Evolutionary conservation across 2,113 vertebrate genomes (phyloP).

Genomic region (Ellobius talpinus): DNA sequence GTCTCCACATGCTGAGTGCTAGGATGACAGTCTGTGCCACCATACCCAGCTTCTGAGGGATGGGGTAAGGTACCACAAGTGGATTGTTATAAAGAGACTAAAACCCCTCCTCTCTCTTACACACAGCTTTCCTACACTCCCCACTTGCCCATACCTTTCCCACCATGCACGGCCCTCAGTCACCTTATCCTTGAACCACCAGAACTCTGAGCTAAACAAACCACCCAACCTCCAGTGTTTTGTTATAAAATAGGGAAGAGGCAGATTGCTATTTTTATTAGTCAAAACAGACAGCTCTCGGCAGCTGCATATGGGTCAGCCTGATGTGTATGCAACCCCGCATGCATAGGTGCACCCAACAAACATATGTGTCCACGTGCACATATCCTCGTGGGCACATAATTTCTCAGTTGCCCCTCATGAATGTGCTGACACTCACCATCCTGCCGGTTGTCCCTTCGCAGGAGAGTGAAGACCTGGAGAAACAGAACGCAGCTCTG

Average conservation of each 20-base stretch:
- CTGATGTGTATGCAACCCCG: neutral
- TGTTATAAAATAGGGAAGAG: neutral
- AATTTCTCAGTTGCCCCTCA: neutral
- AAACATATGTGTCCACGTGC: too few species aligned
- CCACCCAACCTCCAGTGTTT: neutral
- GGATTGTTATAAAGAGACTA: neutral
- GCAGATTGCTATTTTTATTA: neutral
- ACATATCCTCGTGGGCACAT: neutral
- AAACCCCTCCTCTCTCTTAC: too few species aligned
- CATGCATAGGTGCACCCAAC: too few species aligned
- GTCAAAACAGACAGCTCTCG: neutral
- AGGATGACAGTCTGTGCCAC: neutral
- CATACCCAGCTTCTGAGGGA: neutral
- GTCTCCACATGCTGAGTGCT: neutral
- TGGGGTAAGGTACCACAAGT: neutral
- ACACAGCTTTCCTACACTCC: neutral
- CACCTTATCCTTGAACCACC: neutral
- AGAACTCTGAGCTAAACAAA: neutral
- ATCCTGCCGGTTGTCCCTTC: neutral
- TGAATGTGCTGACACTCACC: neutral
- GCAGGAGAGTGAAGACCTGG: conserved; percentile 97
- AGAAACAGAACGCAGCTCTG: conserved; percentile 95
- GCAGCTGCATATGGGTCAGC: neutral
- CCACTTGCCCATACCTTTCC: neutral
- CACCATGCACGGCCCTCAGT: neutral